phyloP scores from a whole-genome alignment of 2,113 vertebrate species.

The Actenoides hombroni region DNA sequence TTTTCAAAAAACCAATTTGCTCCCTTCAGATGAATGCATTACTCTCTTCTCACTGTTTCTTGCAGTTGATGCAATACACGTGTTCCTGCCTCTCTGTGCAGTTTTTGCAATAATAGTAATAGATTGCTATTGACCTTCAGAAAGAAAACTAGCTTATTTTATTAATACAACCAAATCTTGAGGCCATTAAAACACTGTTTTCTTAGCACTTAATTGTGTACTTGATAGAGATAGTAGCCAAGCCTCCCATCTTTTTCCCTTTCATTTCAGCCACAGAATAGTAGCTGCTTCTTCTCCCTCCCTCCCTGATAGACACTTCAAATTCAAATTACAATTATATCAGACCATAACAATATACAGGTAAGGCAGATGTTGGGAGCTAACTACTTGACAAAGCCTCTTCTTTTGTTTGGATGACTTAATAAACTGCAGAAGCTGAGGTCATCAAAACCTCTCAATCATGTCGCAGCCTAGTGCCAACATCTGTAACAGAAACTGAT shows the following conservation, averaged over 20 bases:
- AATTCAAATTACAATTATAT: conserved; percentile 2
- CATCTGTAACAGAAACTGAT: conserved; percentile 50
- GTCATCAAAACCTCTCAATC: conserved; percentile 60
- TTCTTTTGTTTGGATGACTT: conserved; percentile 54
- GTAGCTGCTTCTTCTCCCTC: not conserved
- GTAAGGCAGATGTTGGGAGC: not conserved
- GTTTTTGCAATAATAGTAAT: not conserved
- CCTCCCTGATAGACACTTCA: not conserved
- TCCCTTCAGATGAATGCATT: not conserved
- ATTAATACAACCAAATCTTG: not conserved
- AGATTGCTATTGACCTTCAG: not conserved
- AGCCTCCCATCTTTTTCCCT: not conserved
- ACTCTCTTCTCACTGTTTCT: not conserved
- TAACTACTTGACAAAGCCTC: conserved; percentile 18
- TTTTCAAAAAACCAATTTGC: not conserved
- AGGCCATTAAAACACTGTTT: not conserved
- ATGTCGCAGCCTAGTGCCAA: conserved; percentile 22
- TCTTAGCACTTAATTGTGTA: not conserved
- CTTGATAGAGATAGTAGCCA: not conserved
- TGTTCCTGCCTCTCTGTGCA: not conserved
- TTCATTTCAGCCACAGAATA: not conserved
- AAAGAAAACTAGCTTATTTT: not conserved
- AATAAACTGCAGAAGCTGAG: conserved; percentile 52
- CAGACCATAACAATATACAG: conserved; percentile 15
- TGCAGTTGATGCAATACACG: not conserved